phyloP scores from a whole-genome alignment of 2,888 invertebrate species.

The Melinaea menophilus region DNA sequence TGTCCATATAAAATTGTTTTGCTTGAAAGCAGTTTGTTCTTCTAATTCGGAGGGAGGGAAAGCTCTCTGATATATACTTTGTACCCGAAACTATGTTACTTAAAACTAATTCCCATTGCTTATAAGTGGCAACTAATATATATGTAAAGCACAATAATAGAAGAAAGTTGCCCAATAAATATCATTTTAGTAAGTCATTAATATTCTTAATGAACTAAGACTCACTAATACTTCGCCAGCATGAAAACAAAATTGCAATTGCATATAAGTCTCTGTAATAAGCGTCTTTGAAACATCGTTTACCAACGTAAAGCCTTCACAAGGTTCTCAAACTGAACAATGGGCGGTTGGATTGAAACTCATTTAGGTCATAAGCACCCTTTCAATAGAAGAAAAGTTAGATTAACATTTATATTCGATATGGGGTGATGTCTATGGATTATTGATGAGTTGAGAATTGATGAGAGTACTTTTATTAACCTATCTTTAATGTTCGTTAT shows the following conservation, averaged over 20 bases:
- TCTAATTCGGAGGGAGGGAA: too few species aligned
- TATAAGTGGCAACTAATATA: not conserved
- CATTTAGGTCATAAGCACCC: conserved; percentile 54
- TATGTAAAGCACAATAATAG: not conserved
- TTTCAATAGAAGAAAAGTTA: conserved; percentile 30
- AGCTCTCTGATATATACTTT: too few species aligned
- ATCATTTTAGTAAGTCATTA: not conserved
- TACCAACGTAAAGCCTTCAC: conserved; percentile 42
- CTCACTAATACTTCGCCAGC: conserved; percentile 8
- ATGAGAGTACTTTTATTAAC: not conserved
- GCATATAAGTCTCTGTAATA: conserved; percentile 39
- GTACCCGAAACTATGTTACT: too few species aligned
- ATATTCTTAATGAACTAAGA: conserved; percentile 3
- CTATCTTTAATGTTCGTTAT: not conserved
- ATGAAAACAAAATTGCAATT: conserved; percentile 40
- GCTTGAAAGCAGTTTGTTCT: too few species aligned
- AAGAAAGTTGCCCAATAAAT: not conserved
- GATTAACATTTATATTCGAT: conserved; percentile 37
- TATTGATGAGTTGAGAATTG: not conserved
- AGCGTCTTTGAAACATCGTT: conserved; percentile 32
- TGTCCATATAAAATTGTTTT: too few species aligned
- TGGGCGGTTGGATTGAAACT: conserved; percentile 56
- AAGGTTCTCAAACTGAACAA: conserved; percentile 53
- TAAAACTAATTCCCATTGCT: too few species aligned
- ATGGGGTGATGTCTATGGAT: conserved; percentile 9